Evolutionary conservation across 2,113 vertebrate genomes (phyloP), one percentile per base, ranked within the genome.

Genomic region (Hipposideros armiger): DNA sequence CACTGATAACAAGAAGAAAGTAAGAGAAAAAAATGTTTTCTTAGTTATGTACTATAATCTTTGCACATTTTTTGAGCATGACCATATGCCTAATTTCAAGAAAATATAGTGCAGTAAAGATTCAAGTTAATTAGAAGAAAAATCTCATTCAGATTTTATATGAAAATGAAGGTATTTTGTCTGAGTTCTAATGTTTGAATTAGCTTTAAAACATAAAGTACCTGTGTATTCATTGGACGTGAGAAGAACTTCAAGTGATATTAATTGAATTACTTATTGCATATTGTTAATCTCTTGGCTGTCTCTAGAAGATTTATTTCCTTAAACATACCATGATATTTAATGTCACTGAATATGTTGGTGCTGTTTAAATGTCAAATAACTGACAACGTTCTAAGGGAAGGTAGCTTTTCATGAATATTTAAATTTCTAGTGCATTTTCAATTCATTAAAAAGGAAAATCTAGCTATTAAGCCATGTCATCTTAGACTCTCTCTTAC

Each of bases 341-440:
- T 92, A 84, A 85, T 92, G 42, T 96, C 70, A 92, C 32, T 24
- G 70, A 76, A 84, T 84, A 87, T 95, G 72, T 85, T 76, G 24
- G 11, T 62, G 3, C 70, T 81, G 0, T 81, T 91, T 78, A 85
- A 92, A 91, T 88, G 14, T 95, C 76, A 77, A 50, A 62, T 80
- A 74, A 45, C 47, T 91, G 84, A 40, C 66, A 36, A 16, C n/a
- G 42, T 81, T 90, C 47, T 90, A 28, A 50, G 67, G 28, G 78
- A 82, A 70, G 11, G 42, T 91, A 52, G 13, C 11, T 96, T 83
- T 86, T 73, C 56, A 54, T 30, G 32, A 36, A 88, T 47, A 64
- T 94, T 58, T 84, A 66, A 32, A 28, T 80, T 93, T 83, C 17
- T 50, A 32, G 26, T 45, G 5, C 8, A 66, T 54, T 36, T 76